A percentile compares a stretch with the other conserved stretches of the same genome.
phyloP scores from a whole-genome alignment of 1,140 invertebrate species.

The Teleogryllus occipitalis region DNA sequence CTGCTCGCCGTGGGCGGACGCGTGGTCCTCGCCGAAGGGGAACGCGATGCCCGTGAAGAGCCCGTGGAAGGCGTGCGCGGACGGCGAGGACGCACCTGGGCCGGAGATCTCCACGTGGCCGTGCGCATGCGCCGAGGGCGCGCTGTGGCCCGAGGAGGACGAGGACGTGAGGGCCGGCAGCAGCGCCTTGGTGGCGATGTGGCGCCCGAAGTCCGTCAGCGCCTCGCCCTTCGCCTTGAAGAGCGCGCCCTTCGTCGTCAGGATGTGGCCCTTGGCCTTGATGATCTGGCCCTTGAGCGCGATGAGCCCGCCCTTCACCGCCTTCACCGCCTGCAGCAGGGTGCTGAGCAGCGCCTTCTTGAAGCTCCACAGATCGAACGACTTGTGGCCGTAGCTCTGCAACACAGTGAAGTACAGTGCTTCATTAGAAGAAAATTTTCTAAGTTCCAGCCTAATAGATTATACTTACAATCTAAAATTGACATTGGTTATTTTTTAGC shows the following conservation, averaged over 20 bases:
- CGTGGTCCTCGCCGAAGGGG: background rate
- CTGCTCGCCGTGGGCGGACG: background rate
- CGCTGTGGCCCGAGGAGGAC: too few species aligned
- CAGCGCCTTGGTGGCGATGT: constrained; percentile 61
- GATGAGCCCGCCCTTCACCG: constrained; percentile 72
- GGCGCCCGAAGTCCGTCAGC: constrained; percentile 64
- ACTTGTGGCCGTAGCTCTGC: constrained; percentile 42
- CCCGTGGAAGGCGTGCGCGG: background rate
- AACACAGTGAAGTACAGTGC: background rate
- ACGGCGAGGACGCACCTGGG: background rate
- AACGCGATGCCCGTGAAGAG: background rate
- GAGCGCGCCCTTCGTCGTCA: constrained; percentile 62
- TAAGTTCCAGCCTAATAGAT: too few species aligned
- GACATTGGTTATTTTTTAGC: too few species aligned
- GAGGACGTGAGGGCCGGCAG: constrained; percentile 11
- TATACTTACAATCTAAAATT: too few species aligned
- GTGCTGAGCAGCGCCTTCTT: constrained; percentile 73
- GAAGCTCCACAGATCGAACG: constrained; percentile 62
- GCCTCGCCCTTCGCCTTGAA: constrained; percentile 61
- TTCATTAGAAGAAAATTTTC: too few species aligned
- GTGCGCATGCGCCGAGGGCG: background rate
- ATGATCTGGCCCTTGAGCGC: constrained; percentile 75
- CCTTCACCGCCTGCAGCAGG: constrained; percentile 71
- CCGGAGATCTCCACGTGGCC: background rate
- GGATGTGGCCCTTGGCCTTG: constrained; percentile 68